Base-by-base conservation (phyloP, 2,888 invertebrate genomes). In the Eustalomyia histrio region DNA sequence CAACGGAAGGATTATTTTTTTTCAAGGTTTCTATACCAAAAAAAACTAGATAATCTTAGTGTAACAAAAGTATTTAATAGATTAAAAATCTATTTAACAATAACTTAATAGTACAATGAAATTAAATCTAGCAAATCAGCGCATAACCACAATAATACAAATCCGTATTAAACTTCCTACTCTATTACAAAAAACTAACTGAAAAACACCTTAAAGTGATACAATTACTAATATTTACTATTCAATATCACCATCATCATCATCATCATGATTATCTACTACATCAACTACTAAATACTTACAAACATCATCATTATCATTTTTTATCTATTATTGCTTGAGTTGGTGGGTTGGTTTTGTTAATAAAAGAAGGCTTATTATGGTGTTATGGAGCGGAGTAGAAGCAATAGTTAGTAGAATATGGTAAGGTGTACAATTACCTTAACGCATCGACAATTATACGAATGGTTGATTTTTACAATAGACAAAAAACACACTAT, bases 401-500 rank as follows among this genome's bases (percentile, higher is more conserved):
- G 60, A 61, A 53, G 71, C 61, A 52, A 29, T 50, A 50, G 52
- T 35, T 75, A 29, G 53, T 81, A 39, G 43, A n/a, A 47, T 67
- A 68, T 50, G 72, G 79, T 79, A 84, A 83, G 87, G 89, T 89
- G 87, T 89, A 89, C 89, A 87, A 89, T 89, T 89, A 89, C 89
- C 89, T 89, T 89, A 89, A 89, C 89, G 89, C 89, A 89, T 89
- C 89, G 90, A 89, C 89, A 89, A 89, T 89, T 89, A 89, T 89
- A 87, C 89, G 89, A 89, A 89, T 89, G 89, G 89, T 86, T 89
- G 89, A 88, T 80, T 85, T 81, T 71, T 52, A 76, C 73, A 71
- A 78, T 71, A 74, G 78, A 80, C 68, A 71, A 68, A 76, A 43
- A 63, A 16, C n/a, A 33, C 61, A 12, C 33, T 47, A 17, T 2